Base-by-base conservation (phyloP, 2,113 vertebrate genomes). In the Bambusicola thoracicus region DNA sequence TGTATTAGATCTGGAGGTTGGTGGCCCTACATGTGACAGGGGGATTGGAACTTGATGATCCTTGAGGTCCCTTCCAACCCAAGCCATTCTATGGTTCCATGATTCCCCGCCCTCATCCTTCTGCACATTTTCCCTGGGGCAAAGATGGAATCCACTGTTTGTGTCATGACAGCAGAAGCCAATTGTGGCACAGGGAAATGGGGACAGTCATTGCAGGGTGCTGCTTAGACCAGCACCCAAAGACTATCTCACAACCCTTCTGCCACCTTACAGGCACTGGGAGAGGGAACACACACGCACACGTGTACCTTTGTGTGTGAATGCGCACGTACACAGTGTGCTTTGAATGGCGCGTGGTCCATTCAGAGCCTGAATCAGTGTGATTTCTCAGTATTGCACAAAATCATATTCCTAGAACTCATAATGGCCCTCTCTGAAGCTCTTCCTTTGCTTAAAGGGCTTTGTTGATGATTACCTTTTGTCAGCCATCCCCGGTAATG, bases 341-440 rank as follows among this genome's bases (percentile, higher is more conserved):
- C 62, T 67, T 27, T 85, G 81, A 88, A n/a, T 73, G 73, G 83
- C 1, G 5, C 29, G 36, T 30, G 13, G 32, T 32, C 51, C 63
- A 17, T 55, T 65, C 55, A 92, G 93, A 87, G 80, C 41, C 80
- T 70, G 87, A 86, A 92, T 68, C 62, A 53, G 85, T n/a, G 53
- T 15, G 4, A 48, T 87, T 94, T 94, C 95, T 84, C 3, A 0
- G 32, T 70, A 65, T 36, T 49, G 70, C 51, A 85, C 81, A 25
- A 85, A 89, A 95, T 92, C 72, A 63, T 88, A 65, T 96, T 87
- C 92, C 87, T 80, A 25, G 91, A 96, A 96, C 94, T 92, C 94
- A 90, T 87, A 87, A 32, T 43, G 72, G 13, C 66, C 58, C 72
- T 89, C 67, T 85, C 90, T 74, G 36, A 12, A 68, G 58, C 78